phyloP scores from a whole-genome alignment of 2,113 vertebrate genomes.

The Phyllopteryx taeniolatus region DNA sequence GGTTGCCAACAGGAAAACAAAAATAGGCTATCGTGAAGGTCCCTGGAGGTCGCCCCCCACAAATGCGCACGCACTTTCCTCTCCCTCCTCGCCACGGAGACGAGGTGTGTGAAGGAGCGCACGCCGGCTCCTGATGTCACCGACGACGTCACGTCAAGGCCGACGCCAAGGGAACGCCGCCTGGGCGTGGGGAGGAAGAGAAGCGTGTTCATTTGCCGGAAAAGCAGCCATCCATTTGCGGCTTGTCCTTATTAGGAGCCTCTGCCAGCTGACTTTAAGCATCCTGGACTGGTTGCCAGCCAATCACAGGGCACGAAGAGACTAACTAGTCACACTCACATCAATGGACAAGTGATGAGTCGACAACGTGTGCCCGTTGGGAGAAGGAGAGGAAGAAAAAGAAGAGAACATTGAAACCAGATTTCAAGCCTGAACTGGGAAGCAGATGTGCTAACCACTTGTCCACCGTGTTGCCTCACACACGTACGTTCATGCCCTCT shows the following conservation, averaged over 20 bases:
- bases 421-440: background rate
- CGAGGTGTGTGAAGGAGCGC: background rate
- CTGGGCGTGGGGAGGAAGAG: background rate
- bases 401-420: background rate
- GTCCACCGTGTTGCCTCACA: background rate
- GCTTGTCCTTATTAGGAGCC: background rate
- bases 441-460: background rate
- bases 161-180: constrained; percentile 4
- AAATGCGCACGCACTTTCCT: background rate
- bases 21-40: background rate
- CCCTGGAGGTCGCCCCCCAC: background rate
- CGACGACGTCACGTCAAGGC: constrained; percentile 1
- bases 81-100: background rate
- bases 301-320: too few relatives aligned
- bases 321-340: background rate
- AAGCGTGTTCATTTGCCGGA: background rate
- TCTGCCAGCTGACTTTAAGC: too few relatives aligned
- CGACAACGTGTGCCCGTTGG: too few relatives aligned
- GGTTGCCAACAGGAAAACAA: background rate
- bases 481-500: background rate
- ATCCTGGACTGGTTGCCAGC: too few relatives aligned
- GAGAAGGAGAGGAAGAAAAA: background rate
- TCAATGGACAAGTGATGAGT: background rate
- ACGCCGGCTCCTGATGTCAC: background rate
- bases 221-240: background rate